phyloP scores from a whole-genome alignment of 2,113 vertebrate species.

The Cyanocitta stelleri region DNA sequence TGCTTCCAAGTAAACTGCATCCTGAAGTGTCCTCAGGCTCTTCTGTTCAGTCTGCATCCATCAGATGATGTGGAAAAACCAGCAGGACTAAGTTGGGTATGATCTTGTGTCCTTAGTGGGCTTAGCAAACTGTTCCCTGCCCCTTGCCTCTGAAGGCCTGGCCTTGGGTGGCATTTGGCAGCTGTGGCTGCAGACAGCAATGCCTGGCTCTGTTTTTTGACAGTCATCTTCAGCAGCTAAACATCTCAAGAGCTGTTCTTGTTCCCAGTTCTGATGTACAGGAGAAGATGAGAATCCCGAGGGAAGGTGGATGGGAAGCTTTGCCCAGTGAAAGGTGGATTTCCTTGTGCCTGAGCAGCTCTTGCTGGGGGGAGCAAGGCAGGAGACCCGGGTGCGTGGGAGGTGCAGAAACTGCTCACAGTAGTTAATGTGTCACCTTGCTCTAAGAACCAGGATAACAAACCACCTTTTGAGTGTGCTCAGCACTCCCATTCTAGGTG shows the following conservation, averaged over 20 bases:
- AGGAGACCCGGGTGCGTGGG: rapidly evolving
- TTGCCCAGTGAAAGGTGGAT: not conserved
- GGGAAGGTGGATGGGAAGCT: not conserved
- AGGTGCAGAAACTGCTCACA: not conserved
- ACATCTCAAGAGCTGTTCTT: not conserved
- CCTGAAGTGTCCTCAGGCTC: not conserved
- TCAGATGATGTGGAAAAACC: rapidly evolving
- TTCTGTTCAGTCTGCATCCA: not conserved
- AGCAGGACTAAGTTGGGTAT: rapidly evolving
- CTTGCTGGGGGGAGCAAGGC: not conserved
- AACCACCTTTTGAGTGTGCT: not conserved
- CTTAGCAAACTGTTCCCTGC: not conserved
- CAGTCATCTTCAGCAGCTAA: not conserved
- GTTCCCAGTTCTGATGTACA: rapidly evolving
- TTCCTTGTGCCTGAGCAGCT: not conserved
- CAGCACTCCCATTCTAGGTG: not conserved
- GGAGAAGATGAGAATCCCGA: not conserved
- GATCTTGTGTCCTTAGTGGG: not conserved
- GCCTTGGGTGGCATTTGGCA: not conserved
- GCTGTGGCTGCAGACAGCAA: not conserved
- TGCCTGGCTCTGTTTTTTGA: not conserved
- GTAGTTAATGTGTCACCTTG: not conserved
- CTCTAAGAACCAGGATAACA: not conserved
- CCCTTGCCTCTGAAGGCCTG: rapidly evolving
- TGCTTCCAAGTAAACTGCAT: not conserved